Conservation (phyloP, 92 coral and sea anemone species). For the Epizoanthus illoricatus region DNA sequence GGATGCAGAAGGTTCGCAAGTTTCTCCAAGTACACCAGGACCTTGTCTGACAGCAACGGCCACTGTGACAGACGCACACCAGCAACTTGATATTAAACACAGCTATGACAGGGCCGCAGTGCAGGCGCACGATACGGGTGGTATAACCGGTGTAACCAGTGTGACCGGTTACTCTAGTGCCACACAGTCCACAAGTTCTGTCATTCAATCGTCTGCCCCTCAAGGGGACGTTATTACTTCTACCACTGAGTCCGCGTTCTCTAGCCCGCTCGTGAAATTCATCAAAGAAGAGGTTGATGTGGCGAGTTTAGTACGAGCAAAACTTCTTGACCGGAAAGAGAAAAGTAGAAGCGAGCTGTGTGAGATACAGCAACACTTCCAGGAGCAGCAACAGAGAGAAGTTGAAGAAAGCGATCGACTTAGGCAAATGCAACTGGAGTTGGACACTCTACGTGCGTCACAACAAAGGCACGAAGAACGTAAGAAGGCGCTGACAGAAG, state of each 20-base stretch:
- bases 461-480: neutral
- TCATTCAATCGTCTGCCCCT: neutral
- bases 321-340: constrained; percentile 37
- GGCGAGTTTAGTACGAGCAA: constrained; percentile 41
- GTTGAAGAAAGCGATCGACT: constrained; percentile 24
- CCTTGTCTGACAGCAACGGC: neutral
- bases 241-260: neutral
- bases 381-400: constrained; percentile 21
- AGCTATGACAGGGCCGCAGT: neutral
- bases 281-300: constrained; percentile 37
- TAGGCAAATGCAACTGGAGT: constrained; percentile 2
- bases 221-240: neutral
- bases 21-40: neutral
- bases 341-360: constrained; percentile 36
- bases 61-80: neutral
- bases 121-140: neutral
- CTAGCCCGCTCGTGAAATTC: constrained; percentile 34
- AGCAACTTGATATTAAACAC: neutral
- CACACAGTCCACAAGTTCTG: neutral
- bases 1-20: neutral
- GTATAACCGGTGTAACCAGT: too few relatives aligned
- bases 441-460: constrained; percentile 5
- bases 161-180: neutral
- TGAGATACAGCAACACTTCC: constrained; percentile 28
- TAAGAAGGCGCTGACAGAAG: constrained; percentile 18